phyloP scores from a whole-genome alignment of 1,140 invertebrate genomes.

The Cryptotermes secundus region DNA sequence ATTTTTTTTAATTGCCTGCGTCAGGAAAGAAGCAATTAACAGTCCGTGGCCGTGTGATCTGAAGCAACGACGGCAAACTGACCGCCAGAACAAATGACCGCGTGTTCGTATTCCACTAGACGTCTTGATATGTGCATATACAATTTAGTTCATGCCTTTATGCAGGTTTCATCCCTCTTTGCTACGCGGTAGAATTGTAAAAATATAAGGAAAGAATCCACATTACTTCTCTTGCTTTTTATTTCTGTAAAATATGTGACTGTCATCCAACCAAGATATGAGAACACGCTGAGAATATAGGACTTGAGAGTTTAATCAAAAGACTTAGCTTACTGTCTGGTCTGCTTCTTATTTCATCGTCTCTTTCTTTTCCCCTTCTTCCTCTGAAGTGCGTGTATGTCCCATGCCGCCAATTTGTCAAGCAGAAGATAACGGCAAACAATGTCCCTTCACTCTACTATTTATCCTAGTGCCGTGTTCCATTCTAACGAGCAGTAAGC shows the following conservation, averaged over 20 bases:
- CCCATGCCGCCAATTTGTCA: slow-evolving; percentile 26
- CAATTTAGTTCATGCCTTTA: no score
- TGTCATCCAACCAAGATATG: not conserved
- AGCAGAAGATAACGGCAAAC: slow-evolving; percentile 24
- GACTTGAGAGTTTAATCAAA: not conserved
- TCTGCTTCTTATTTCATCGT: not conserved
- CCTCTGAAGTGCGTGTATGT: not conserved
- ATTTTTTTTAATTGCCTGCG: no score
- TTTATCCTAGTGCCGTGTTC: slow-evolving; percentile 6
- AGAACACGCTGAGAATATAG: not conserved
- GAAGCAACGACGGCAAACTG: no score
- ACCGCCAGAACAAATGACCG: no score
- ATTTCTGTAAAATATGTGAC: not conserved
- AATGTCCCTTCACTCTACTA: slow-evolving; percentile 1
- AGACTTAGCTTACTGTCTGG: not conserved
- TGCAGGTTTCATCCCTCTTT: no score
- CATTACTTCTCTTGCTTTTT: no score
- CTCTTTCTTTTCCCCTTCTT: not conserved
- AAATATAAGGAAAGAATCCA: no score
- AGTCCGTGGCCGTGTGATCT: no score
- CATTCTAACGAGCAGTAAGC: slow-evolving; percentile 13
- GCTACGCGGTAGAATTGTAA: no score
- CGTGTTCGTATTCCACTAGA: no score
- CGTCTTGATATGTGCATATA: no score
- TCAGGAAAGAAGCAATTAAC: no score